These are phyloP conservation scores for Corapipo altera DNA, from an alignment of 2,113 vertebrate genomes.

Conservation along the genomic window DNA sequence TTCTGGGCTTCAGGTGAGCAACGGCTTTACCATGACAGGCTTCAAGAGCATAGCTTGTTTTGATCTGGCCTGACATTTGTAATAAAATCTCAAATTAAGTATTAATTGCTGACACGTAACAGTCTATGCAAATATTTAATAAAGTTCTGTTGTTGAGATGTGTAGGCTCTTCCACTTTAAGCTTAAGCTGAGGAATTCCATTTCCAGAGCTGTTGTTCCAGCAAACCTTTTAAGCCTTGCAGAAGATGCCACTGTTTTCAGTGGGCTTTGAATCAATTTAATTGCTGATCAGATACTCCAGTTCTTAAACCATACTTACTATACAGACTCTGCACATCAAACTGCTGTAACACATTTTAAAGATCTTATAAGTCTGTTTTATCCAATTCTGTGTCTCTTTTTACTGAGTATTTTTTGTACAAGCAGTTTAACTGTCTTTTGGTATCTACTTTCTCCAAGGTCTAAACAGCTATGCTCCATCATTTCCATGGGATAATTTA, in stretches of 20 bases:
- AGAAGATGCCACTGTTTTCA: not conserved
- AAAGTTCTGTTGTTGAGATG: not conserved
- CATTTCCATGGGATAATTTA: conserved; percentile 37
- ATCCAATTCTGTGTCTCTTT: not conserved
- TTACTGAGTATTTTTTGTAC: not conserved
- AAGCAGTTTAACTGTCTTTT: not conserved
- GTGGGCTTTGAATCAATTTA: not conserved
- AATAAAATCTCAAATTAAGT: not conserved
- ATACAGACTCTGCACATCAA: not conserved
- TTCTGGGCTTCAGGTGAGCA: not conserved
- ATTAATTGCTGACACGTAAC: not conserved
- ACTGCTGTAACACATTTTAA: not conserved
- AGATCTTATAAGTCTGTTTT: not conserved
- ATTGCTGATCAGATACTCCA: not conserved
- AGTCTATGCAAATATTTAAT: not conserved
- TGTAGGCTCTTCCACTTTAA: not conserved
- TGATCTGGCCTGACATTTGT: not conserved
- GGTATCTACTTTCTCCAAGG: not conserved
- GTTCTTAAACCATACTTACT: not conserved
- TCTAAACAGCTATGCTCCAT: not conserved
- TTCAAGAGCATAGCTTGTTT: not conserved
- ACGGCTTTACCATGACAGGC: not conserved
- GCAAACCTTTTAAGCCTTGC: not conserved
- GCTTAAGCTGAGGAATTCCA: not conserved
- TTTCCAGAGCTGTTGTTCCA: not conserved